These are phyloP conservation scores for Sabatieria punctata DNA, from an alignment of 2,888 invertebrate species.

Conservation along the genomic window DNA sequence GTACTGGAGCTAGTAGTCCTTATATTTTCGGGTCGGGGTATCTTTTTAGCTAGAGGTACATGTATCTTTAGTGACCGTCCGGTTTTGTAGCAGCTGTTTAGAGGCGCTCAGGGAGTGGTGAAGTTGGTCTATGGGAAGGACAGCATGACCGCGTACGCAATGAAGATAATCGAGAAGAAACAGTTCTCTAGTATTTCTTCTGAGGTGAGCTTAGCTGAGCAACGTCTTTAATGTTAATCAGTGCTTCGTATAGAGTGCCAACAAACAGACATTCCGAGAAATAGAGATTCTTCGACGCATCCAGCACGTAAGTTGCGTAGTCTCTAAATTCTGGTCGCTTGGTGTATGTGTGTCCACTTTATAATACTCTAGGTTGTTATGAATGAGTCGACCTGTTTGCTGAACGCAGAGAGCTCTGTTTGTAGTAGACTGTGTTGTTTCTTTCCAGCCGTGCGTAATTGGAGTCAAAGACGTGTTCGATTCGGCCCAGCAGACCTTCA, in stretches of 20 bases:
- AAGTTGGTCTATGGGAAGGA: conserved; percentile 50
- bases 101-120: conserved; percentile 69
- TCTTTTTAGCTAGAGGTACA: too few relatives aligned
- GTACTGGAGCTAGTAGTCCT: too few relatives aligned
- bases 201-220: too few relatives aligned
- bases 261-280: conserved; percentile 38
- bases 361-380: conserved; percentile 3
- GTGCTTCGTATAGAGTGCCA: not conserved
- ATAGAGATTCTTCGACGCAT: conserved; percentile 58
- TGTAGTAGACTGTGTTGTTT: too few relatives aligned
- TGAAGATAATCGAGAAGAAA: conserved; percentile 53
- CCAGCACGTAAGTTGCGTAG: conserved; percentile 50
- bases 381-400: conserved; percentile 5
- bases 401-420: too few relatives aligned
- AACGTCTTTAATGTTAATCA: too few relatives aligned
- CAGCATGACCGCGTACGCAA: conserved; percentile 54
- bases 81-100: conserved; percentile 25
- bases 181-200: too few relatives aligned
- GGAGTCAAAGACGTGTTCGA: conserved; percentile 61
- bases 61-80: conserved; percentile 5
- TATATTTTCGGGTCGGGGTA: too few relatives aligned
- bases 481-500: conserved; percentile 53
- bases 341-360: not conserved
- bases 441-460: conserved; percentile 58
- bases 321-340: not conserved